Percentiles rank a stretch among this genome's conserved stretches.
Evolutionary conservation across 2,888 invertebrate genomes (phyloP).

Genomic region (Metopia argyrocephala): DNA sequence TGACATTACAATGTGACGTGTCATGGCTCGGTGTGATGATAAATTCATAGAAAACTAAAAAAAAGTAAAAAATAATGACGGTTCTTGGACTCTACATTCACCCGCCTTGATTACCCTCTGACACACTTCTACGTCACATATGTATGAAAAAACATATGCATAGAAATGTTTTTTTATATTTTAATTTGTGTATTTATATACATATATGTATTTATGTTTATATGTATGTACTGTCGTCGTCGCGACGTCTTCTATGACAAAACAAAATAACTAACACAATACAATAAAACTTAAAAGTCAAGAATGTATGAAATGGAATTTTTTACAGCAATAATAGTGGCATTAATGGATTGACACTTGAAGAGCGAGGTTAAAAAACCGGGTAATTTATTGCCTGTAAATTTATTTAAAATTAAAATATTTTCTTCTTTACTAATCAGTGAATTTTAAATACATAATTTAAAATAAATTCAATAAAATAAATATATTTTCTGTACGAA

Average conservation of each 20-base stretch:
- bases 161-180: not conserved
- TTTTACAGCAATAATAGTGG: not conserved
- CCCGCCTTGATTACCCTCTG: not conserved
- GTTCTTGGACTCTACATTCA: conserved; percentile 16
- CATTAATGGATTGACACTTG: conserved; percentile 43
- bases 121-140: not conserved
- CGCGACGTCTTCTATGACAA: conserved; percentile 18
- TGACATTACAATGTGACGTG: conserved; percentile 12
- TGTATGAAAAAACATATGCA: not conserved
- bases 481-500: too few relatives aligned
- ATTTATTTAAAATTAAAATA: too few relatives aligned
- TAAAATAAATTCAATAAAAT: too few relatives aligned
- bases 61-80: conserved; percentile 39
- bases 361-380: conserved; percentile 48
- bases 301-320: conserved; percentile 10
- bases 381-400: conserved; percentile 15
- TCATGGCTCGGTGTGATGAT: conserved; percentile 14
- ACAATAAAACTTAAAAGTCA: not conserved
- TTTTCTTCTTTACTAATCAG: too few relatives aligned
- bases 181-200: conserved; percentile 9
- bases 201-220: not conserved
- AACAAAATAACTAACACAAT: not conserved
- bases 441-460: too few relatives aligned
- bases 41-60: conserved; percentile 24
- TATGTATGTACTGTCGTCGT: not conserved